A percentile compares a stretch with the other conserved stretches of the same genome.
Conservation (phyloP, 1,140 invertebrate species). For the Coelopa frigida region DNA sequence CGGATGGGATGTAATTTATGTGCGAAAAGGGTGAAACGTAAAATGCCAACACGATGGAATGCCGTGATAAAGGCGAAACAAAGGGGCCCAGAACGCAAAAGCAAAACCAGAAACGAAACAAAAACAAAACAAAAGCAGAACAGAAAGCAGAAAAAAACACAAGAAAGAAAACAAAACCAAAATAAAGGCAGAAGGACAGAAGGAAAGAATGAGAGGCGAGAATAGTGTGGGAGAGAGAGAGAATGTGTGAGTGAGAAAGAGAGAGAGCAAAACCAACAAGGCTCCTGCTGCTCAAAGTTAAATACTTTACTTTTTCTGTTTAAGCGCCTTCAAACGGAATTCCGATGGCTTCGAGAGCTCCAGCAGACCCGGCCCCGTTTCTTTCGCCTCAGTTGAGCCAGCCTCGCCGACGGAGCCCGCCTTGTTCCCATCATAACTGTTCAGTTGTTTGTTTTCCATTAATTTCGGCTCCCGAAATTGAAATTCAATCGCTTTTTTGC, state of each 20-base stretch:
- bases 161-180: conserved; percentile 6
- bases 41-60: conserved; percentile 5
- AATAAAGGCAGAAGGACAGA: neutral
- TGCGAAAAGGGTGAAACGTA: conserved; percentile 41
- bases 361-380: conserved; percentile 37
- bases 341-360: conserved; percentile 44
- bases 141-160: neutral
- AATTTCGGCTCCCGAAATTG: conserved; percentile 44
- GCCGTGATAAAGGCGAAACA: neutral
- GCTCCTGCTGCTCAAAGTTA: conserved; percentile 28
- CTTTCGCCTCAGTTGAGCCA: conserved; percentile 32
- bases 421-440: conserved; percentile 29
- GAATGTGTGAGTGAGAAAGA: neutral
- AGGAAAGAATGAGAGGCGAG: neutral
- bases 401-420: conserved; percentile 10
- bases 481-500: conserved; percentile 34
- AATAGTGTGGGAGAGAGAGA: neutral
- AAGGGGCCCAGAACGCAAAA: neutral
- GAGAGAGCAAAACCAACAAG: conserved; percentile 15
- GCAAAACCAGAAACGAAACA: neutral
- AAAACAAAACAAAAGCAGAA: conserved; percentile 2
- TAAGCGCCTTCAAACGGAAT: conserved; percentile 43
- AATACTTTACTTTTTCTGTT: conserved; percentile 43
- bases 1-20: conserved; percentile 44
- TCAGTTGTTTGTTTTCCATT: conserved; percentile 27